These are phyloP conservation scores for Pyrrhopygopsis socrates DNA, from an alignment of 2,888 invertebrate genomes.

Conservation along the genomic window DNA sequence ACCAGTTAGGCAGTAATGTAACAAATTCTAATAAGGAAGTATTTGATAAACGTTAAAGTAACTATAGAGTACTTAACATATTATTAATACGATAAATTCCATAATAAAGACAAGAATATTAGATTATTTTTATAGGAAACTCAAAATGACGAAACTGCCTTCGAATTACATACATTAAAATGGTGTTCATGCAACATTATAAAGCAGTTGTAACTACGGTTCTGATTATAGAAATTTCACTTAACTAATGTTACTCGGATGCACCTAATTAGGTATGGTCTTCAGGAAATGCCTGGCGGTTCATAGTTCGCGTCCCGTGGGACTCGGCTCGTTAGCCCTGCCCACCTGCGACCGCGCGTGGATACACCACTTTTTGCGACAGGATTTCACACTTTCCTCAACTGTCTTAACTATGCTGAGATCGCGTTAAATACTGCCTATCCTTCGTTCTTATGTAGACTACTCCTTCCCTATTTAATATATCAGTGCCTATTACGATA, in stretches of 20 bases:
- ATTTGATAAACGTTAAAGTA: no score
- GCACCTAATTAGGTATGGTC: slow-evolving; percentile 89
- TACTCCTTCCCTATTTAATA: not conserved
- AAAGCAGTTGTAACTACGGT: no score
- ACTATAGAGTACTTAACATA: no score
- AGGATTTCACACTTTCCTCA: slow-evolving; percentile 91
- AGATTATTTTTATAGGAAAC: no score
- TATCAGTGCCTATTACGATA: not conserved
- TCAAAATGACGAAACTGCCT: no score
- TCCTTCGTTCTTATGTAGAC: not conserved
- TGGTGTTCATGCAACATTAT: no score
- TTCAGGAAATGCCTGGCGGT: slow-evolving; percentile 90
- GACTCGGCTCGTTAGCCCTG: slow-evolving; percentile 88
- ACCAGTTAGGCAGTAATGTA: no score
- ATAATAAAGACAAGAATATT: no score
- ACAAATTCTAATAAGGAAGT: no score
- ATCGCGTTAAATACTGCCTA: not conserved
- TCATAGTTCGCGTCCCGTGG: slow-evolving; percentile 92
- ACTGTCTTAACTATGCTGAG: slow-evolving; percentile 82
- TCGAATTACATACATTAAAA: no score
- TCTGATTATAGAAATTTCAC: no score
- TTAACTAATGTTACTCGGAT: slow-evolving; percentile 87
- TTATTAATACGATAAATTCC: no score
- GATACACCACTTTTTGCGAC: slow-evolving; percentile 90
- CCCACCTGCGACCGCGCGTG: slow-evolving; percentile 91